Conservation (phyloP, 2,113 vertebrate species). For the Xiphophorus couchianus region DNA sequence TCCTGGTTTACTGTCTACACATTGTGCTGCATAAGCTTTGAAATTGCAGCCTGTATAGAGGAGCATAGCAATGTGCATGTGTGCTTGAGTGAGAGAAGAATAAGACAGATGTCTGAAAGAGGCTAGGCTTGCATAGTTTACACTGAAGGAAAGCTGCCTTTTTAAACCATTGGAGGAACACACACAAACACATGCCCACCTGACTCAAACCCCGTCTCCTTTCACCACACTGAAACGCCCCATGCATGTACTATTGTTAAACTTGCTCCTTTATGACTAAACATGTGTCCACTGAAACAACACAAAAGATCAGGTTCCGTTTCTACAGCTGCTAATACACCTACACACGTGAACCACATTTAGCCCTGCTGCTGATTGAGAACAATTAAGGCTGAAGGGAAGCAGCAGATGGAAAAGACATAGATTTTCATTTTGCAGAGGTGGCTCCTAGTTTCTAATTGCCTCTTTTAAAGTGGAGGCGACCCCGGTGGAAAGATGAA, state of each 20-base stretch:
- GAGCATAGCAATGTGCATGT: constrained; percentile 8
- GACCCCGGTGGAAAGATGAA: constrained; percentile 40
- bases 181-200: constrained; percentile 57
- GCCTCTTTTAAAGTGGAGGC: constrained; percentile 36
- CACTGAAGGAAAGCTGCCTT: constrained; percentile 46
- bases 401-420: constrained; percentile 12
- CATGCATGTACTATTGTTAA: constrained; percentile 26
- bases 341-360: constrained; percentile 44
- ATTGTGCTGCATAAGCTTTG: constrained; percentile 33
- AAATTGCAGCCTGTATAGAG: constrained; percentile 44
- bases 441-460: constrained; percentile 48
- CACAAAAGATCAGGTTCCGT: constrained; percentile 2
- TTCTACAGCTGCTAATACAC: constrained; percentile 26
- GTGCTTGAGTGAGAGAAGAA: constrained; percentile 2
- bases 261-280: constrained; percentile 5
- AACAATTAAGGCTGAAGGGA: constrained; percentile 5
- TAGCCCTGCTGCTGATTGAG: constrained; percentile 14
- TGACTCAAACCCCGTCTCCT: constrained; percentile 34
- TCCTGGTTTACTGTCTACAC: too few relatives aligned
- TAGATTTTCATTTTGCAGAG: constrained; percentile 33
- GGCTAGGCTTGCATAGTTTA: constrained; percentile 48
- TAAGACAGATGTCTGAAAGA: constrained; percentile 62
- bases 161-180: constrained; percentile 57
- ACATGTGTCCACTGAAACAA: constrained; percentile 11
- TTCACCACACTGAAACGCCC: constrained; percentile 34